Base-by-base conservation (phyloP, 2,113 vertebrate species). In the Alligator sinensis region DNA sequence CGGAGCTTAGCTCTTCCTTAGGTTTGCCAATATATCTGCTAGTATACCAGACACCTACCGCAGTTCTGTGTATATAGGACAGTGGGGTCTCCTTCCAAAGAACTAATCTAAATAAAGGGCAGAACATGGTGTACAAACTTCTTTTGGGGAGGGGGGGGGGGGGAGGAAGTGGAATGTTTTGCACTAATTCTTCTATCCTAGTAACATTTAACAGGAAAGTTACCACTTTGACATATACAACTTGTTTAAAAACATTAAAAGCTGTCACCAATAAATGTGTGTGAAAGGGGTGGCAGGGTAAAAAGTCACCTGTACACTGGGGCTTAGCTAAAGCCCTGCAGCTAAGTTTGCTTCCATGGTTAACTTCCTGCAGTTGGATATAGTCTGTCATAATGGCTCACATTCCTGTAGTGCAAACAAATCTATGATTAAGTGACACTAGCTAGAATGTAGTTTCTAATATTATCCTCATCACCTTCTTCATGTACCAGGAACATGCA, bases 401-500 rank as follows among this genome's bases (percentile, higher is more conserved):
- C 57, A 17, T 5, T 25, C 14, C 34, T 27, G 2, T 11, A 0
- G 0, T 28, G 58, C 16, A 28, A n/a, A 9, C 13, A 3, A 17
- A 13, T 1, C 11, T 1, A 3, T 25, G 19, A 12, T 15, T 28
- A 0, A 2, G 55, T 30, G 79, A 9, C n/a, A 18, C 34, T 6
- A 30, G 4, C 4, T 11, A 13, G 47, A 13, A 9, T 3, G 2
- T 3, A 24, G 10, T 28, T 5, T 59, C 77, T 17, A 2, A 15
- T 3, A 24, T 58, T 38, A 5, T 3, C 58, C 59, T 4, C 21
- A 8, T 11, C 22, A 11, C 47, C 38, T 19, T 61, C 54, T 54
- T 13, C 5, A 2, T 2, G 7, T 2, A 1, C 0, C 1, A n/a
- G 27, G 19, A 5, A 8, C 6, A 2, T n/a, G 81, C 38, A 19